Evolutionary conservation across 2,888 invertebrate genomes (phyloP), one percentile per base, ranked within the genome.

Genomic region (Hirtodrosophila trivittata): DNA sequence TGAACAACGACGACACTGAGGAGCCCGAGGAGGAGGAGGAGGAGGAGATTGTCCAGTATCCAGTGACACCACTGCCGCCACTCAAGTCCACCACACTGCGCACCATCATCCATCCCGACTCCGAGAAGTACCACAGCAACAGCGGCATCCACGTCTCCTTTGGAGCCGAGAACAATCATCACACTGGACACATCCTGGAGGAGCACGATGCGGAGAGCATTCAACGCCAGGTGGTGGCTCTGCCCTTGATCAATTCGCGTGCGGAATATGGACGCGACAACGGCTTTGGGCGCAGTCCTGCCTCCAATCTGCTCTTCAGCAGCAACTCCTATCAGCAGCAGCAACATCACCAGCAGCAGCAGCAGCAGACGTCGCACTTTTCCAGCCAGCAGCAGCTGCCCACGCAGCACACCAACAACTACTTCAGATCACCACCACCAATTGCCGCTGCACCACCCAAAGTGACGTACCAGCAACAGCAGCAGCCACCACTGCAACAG

Each of bases 81-180:
- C 92, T 94, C 1, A 93, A 93, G 42, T 94, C 95, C 0, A 97
- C 97, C 0, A 97, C 97, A 0, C 90, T 96, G 47, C 92, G 97
- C 86, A 95, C 97, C 0, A 94, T 97, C 32, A 97, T 97, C 47
- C 94, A 95, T 77, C 97, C 97, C 0, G 97, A 97, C 82, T 96
- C 96, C 1, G 96, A 97, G 90, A 92, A 94, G 9, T 96, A 95
- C 78, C 96, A 96, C 78, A 95, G 95, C 64, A 94, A 95, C 66
- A 95, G 95, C 74, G 95, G 95, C 46, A 94, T 97, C 1, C 95
- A 94, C 85, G 94, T 97, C 0, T 96, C 96, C 4, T 97, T 97
- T 78, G 96, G 96, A 0, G 94, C 95, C 68, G 92, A 93, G 59
- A 92, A 92, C 55, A 90, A 91, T 38, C 91, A 83, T 0, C 90